Conservation (phyloP, 2,888 invertebrate genomes). For the Acanthosepion pharaonis region DNA sequence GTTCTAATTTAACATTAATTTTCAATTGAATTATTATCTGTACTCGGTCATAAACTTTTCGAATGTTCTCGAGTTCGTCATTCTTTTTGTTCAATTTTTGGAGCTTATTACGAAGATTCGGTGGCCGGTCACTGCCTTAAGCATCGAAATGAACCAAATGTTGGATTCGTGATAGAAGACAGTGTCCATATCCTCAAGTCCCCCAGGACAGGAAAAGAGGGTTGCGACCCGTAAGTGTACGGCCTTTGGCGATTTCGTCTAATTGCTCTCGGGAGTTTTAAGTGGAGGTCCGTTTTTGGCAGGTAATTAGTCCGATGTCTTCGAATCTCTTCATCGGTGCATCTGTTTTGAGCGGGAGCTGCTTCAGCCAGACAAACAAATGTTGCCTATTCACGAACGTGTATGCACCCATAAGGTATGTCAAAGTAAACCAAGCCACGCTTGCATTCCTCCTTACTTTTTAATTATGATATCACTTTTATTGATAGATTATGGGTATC, state of each 20-base stretch:
- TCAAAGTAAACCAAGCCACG: too few relatives aligned
- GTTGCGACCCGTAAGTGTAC: neutral
- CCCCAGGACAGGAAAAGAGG: neutral
- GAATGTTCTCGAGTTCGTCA: neutral
- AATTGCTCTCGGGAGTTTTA: neutral
- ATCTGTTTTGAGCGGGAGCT: neutral
- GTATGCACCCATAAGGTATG: neutral
- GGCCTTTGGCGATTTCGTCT: neutral
- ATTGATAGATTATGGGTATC: too few relatives aligned
- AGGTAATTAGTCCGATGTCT: conserved; percentile 17
- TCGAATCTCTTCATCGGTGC: neutral
- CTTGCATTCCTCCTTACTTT: too few relatives aligned
- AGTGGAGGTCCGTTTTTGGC: neutral
- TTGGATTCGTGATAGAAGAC: neutral
- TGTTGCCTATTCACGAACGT: neutral
- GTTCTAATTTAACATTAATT: neutral
- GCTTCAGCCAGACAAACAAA: neutral
- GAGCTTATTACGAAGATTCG: neutral
- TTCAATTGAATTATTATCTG: neutral
- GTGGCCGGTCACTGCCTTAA: neutral
- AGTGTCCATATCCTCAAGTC: neutral
- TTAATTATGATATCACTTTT: too few relatives aligned
- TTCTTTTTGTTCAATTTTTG: neutral
- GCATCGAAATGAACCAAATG: neutral
- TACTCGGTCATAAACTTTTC: neutral